phyloP scores from a whole-genome alignment of 2,888 invertebrate genomes.

The Sinhomidia bicolor region DNA sequence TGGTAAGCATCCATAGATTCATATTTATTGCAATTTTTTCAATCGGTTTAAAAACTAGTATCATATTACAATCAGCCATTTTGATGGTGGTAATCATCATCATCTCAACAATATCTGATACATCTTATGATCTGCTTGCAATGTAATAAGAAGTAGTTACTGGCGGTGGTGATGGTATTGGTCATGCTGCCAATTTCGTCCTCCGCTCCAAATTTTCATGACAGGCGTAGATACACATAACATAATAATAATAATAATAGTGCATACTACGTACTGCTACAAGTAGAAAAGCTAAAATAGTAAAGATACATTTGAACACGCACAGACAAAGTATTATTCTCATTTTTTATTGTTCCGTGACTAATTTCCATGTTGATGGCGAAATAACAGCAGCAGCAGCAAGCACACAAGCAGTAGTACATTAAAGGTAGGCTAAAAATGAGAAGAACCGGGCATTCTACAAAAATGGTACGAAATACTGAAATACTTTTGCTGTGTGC shows the following conservation, averaged over 20 bases:
- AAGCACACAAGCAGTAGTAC: too few species aligned
- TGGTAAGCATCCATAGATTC: too few species aligned
- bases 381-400: background rate
- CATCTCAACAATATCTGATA: too few species aligned
- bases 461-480: slow-evolving; percentile 47
- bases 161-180: too few species aligned
- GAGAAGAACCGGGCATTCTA: slow-evolving; percentile 48
- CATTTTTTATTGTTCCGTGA: slow-evolving; percentile 54
- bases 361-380: slow-evolving; percentile 35
- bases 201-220: slow-evolving; percentile 45
- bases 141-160: too few species aligned
- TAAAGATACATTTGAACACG: background rate
- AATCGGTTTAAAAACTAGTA: background rate
- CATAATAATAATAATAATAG: background rate
- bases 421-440: background rate
- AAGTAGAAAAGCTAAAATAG: too few species aligned
- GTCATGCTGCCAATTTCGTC: slow-evolving; percentile 54
- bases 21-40: background rate
- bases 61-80: background rate
- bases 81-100: background rate
- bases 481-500: background rate
- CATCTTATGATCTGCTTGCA: too few species aligned
- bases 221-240: background rate
- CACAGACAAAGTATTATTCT: slow-evolving; percentile 20
- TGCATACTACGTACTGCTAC: background rate